Percentiles rank a stretch among this genome's conserved stretches.
phyloP scores from a whole-genome alignment of 2,888 invertebrate species.

The Margaritifera margaritifera region DNA sequence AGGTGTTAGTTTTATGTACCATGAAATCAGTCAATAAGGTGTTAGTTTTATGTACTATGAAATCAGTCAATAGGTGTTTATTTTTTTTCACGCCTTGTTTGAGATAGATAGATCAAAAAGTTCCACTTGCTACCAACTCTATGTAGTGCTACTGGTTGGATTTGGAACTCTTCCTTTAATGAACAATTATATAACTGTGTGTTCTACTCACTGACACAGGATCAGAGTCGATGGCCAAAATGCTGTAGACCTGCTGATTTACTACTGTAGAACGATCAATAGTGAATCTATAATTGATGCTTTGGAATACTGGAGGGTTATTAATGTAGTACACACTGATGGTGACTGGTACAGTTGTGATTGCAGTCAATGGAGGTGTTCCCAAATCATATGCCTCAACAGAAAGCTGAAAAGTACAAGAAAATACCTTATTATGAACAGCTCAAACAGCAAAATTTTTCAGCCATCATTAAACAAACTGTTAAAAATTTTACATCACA shows the following conservation, averaged over 20 bases:
- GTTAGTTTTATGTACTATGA: no score
- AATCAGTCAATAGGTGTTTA: no score
- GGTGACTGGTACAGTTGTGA: slow-evolving; percentile 23
- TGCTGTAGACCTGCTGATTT: slow-evolving; percentile 21
- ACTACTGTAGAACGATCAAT: slow-evolving; percentile 19
- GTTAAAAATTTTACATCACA: no score
- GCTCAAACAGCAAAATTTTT: no score
- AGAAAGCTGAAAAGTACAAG: slow-evolving; percentile 41
- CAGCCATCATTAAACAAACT: no score
- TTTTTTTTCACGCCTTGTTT: no score
- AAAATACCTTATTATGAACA: not conserved
- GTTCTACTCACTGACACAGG: not conserved
- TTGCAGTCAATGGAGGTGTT: slow-evolving; percentile 32
- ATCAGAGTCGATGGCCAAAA: slow-evolving; percentile 38
- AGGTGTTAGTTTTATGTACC: no score
- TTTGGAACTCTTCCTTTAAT: no score
- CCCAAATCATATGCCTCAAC: slow-evolving; percentile 54
- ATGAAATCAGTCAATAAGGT: no score
- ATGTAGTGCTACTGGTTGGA: no score
- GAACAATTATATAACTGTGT: not conserved
- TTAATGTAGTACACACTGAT: slow-evolving; percentile 35
- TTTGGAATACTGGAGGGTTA: slow-evolving; percentile 32
- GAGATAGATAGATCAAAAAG: no score
- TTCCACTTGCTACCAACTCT: no score
- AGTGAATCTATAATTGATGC: slow-evolving; percentile 23